A percentile compares a stretch with the other conserved stretches of the same genome.
These are phyloP conservation scores for Aporrectodea caliginosa DNA, from an alignment of 1,140 invertebrate genomes.

Conservation along the genomic window DNA sequence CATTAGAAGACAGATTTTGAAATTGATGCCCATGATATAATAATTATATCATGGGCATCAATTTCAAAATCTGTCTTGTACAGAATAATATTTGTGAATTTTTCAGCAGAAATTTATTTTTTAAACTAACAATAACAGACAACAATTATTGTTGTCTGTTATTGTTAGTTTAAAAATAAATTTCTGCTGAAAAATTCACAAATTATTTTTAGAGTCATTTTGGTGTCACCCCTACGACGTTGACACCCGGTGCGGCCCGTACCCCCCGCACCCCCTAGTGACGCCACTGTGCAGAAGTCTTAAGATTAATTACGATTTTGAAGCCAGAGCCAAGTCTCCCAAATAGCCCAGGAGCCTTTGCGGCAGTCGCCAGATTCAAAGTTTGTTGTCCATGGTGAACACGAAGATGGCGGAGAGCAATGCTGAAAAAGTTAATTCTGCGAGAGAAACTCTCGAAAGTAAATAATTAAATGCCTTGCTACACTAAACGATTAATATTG, in stretches of 20 bases:
- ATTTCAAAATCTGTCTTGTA: too few species aligned
- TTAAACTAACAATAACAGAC: too few species aligned
- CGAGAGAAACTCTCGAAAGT: slow-evolving; percentile 24
- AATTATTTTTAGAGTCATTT: neutral
- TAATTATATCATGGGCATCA: too few species aligned
- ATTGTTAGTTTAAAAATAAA: too few species aligned
- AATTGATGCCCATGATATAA: too few species aligned
- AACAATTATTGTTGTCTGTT: too few species aligned
- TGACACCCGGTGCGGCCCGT: neutral
- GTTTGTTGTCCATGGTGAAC: neutral
- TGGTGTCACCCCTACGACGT: neutral
- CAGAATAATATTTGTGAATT: too few species aligned
- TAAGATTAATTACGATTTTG: neutral
- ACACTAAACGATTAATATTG: too few species aligned
- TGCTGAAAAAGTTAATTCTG: slow-evolving; percentile 21
- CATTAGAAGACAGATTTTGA: too few species aligned
- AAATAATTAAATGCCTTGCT: too few species aligned
- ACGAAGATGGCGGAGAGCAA: neutral
- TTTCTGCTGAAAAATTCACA: neutral
- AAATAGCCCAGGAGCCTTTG: neutral
- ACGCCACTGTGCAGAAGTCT: neutral
- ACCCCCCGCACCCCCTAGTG: neutral
- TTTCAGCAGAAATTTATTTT: too few species aligned
- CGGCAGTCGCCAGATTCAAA: neutral
- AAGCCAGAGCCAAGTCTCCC: too few species aligned